These are phyloP conservation scores for Rattus rattus DNA, from an alignment of 2,113 vertebrate species.

Conservation along the genomic window DNA sequence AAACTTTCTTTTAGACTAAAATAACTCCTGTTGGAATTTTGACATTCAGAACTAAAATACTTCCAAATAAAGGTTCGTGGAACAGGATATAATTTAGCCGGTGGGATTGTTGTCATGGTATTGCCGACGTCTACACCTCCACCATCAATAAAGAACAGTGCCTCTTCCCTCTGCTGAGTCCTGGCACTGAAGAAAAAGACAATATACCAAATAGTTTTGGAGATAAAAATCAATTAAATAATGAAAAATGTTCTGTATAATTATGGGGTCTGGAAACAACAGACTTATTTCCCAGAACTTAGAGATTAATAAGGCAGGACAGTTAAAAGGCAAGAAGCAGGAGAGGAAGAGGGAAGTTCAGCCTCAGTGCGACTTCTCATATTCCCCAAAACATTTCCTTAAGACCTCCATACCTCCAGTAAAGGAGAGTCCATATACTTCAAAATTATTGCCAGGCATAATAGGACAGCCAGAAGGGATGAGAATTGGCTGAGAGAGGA, in stretches of 20 bases:
- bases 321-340: background rate
- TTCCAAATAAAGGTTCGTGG: background rate
- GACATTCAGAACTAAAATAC: background rate
- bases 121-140: background rate
- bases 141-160: background rate
- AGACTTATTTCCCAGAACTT: background rate
- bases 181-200: background rate
- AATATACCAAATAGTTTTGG: background rate
- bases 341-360: background rate
- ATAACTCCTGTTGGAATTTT: constrained; percentile 17
- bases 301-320: background rate
- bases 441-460: background rate
- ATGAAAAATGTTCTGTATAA: background rate
- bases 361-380: background rate
- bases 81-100: background rate
- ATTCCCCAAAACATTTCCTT: background rate
- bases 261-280: background rate
- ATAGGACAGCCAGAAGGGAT: background rate
- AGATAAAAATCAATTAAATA: background rate
- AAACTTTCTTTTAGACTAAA: background rate
- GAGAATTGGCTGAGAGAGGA: background rate
- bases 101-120: background rate
- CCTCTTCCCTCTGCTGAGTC: background rate
- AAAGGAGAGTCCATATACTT: background rate
- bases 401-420: background rate